phyloP scores from a whole-genome alignment of 2,888 invertebrate genomes.

The Andricus curvator region DNA sequence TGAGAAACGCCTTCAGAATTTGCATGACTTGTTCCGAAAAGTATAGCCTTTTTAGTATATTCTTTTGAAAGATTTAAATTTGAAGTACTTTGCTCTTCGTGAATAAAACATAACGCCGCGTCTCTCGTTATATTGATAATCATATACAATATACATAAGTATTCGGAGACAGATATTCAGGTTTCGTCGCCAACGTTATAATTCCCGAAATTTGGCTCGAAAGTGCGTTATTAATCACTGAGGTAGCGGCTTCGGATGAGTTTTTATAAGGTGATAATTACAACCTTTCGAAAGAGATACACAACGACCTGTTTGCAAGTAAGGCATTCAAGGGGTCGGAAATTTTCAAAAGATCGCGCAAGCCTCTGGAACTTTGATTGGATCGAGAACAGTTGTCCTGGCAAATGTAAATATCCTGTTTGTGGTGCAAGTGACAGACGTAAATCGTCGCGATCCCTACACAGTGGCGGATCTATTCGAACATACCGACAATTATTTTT shows the following conservation, averaged over 20 bases:
- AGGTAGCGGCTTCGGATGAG: not conserved
- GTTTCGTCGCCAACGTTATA: not conserved
- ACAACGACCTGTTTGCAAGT: slow-evolving; percentile 36
- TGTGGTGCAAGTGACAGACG: slow-evolving; percentile 7
- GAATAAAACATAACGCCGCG: not conserved
- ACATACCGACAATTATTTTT: not conserved
- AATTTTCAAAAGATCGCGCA: slow-evolving; percentile 14
- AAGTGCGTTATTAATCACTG: slow-evolving; percentile 28
- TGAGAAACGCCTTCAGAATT: not conserved
- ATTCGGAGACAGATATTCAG: not conserved
- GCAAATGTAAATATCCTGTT: slow-evolving; percentile 19
- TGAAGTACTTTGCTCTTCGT: not conserved
- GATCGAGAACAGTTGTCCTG: not conserved
- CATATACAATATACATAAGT: not conserved
- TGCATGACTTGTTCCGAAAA: not conserved
- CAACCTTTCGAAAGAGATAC: slow-evolving; percentile 38
- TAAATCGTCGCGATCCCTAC: not conserved
- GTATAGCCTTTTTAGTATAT: slow-evolving; percentile 3
- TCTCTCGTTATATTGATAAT: slow-evolving; percentile 2
- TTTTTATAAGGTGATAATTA: slow-evolving; percentile 38
- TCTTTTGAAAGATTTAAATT: not conserved
- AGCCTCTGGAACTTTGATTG: slow-evolving; percentile 37
- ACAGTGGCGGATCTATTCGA: not conserved
- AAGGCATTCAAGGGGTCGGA: slow-evolving; percentile 1
- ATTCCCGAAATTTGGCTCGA: slow-evolving; percentile 10